Evolutionary conservation across 2,888 invertebrate genomes (phyloP), one percentile per base, ranked within the genome.

Genomic region (Dysmachus trigonus): DNA sequence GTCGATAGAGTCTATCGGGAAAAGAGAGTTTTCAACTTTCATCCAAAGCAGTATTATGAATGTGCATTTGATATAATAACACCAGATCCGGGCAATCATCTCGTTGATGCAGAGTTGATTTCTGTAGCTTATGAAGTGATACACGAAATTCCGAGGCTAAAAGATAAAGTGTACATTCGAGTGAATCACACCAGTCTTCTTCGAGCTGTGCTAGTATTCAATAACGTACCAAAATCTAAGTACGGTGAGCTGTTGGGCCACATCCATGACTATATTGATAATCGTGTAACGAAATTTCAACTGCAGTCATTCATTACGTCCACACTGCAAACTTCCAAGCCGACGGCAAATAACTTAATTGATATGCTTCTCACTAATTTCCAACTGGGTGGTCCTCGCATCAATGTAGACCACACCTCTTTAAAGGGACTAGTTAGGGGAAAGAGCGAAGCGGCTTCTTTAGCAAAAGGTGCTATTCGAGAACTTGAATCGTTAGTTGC

Each of bases 1-100:
- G 95, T 98, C 6, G 98, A 97, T 89, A 94, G 96, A 82, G 98
- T 98, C 1, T 99, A 95, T 90, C 93, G 97, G 86, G 96, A 97
- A 90, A 95, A 95, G 88, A 95, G 95, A 89, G 95, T 95, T 2
- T 93, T 93, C 86, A 97, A 97, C 0, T 96, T 96, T 89, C 97
- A 98, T 92, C 99, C 99, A 0, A 94, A 96, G 87, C 98, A 98
- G 92, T 94, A 97, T 22, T 95, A 95, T 86, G 98, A 98, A 91
- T 98, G 98, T 91, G 97, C 97, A 1, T 98, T 98, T 91, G 99
- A 99, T 91, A 97, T 99, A 87, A 96, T 98, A 38, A 96, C 96
- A 4, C 95, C 97, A 1, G 94, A 93, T 87, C 93, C 94, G 86
- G 95, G 95, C 93, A 94, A 95, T 88, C 93, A 96, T 38, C 94